Evolutionary conservation across 2,113 vertebrate species (phyloP), one percentile per base, ranked within the genome.

Genomic region (Pterocles gutturalis): DNA sequence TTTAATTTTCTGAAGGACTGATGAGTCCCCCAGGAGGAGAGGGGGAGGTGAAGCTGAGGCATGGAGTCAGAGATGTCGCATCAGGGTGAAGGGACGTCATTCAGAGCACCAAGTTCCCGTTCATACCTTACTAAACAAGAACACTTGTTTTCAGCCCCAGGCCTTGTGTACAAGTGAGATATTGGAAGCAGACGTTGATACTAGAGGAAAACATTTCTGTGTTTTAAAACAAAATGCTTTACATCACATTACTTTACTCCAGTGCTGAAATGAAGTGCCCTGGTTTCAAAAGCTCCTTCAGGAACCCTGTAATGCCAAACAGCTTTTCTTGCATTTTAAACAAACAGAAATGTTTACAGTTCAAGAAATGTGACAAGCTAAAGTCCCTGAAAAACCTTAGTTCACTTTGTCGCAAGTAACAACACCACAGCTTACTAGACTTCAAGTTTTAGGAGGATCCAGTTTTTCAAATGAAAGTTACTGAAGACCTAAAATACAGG

Each of bases 31-130:
- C 2, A 8, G 25, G 67, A 49, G 24, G 28, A 55, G 20, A 36
- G 12, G 19, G 18, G 43, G 29, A 75, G 19, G 9, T 36, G 31
- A 70, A 65, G 15, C 45, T 79, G 33, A 69, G 45, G 54, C 17
- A 34, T 3, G 17, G 51, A 73, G n/a, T 46, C 17, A 28, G 54
- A 77, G 46, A 34, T 0, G 0, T 33, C 0, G 0, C 11, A 26
- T 25, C 5, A 3, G 49, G 31, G 33, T 31, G 43, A 76, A 66
- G 46, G 38, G 46, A 41, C 11, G 29, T 0, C 0, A 19, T 33
- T 71, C 41, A 31, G 41, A 77, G 79, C 22, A 76, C n/a, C 10
- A 41, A 36, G 53, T 10, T 88, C 67, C 34, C 24, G 4, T 67
- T 14, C 33, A 73, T 1, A 61, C 26, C 38, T 80, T 51, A 54